Evolutionary conservation across 2,797 vertebrate genomes (phyloP).

Genomic region (Channallabes apus): DNA sequence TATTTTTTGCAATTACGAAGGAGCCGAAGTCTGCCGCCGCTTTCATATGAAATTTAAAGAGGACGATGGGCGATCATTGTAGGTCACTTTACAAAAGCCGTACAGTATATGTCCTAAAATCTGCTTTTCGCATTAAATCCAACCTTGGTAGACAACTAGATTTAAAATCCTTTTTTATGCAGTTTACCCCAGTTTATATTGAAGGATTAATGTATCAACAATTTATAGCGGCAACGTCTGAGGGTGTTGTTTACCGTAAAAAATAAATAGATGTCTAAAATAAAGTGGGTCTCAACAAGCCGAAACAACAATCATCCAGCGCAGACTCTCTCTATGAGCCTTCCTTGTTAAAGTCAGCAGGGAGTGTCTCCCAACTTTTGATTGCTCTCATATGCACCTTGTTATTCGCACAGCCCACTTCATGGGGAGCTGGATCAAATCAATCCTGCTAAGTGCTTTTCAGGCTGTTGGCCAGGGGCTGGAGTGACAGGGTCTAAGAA

Average conservation of each 20-base stretch:
- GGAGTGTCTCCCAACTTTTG: conserved; percentile 49
- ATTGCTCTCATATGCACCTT: conserved; percentile 53
- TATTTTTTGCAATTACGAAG: not conserved
- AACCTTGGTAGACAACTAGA: not conserved
- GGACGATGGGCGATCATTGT: not conserved
- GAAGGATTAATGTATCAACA: not conserved
- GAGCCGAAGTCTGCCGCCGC: too few species aligned
- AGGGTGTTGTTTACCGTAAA: not conserved
- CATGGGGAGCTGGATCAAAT: conserved; percentile 47
- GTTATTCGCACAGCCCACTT: conserved; percentile 44
- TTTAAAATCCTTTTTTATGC: not conserved
- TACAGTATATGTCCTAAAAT: conserved; percentile 1
- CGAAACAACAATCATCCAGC: conserved; percentile 39
- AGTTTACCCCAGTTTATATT: not conserved
- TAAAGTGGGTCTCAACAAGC: conserved; percentile 45
- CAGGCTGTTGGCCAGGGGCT: conserved; percentile 51
- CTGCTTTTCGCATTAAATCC: not conserved
- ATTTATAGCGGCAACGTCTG: conserved; percentile 8
- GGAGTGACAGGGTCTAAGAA: conserved; percentile 41
- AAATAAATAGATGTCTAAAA: conserved; percentile 27
- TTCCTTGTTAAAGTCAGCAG: conserved; percentile 55
- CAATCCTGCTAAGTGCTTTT: conserved; percentile 52
- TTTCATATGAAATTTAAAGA: too few species aligned
- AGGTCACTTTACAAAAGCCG: not conserved
- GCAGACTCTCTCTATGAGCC: conserved; percentile 38